phyloP scores from a whole-genome alignment of 2,797 vertebrate species.

The Acipenser oxyrinchus region DNA sequence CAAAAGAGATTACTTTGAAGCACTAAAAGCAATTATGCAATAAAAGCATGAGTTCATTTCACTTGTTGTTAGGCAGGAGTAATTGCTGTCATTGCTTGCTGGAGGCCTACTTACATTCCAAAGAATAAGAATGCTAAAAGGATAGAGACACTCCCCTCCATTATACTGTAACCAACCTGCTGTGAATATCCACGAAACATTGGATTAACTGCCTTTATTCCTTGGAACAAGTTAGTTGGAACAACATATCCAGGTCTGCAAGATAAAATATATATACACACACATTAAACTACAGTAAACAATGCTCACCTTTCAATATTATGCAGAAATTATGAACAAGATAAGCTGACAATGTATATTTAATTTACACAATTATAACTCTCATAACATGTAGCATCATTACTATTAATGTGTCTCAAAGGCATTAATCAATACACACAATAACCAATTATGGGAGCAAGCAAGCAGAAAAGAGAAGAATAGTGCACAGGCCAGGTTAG shows the following conservation, averaged over 20 bases:
- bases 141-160: background rate
- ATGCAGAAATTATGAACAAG: background rate
- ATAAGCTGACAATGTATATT: too few relatives aligned
- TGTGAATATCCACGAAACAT: slow-evolving; percentile 95
- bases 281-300: slow-evolving; percentile 18
- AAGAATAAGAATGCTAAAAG: slow-evolving; percentile 27
- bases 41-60: slow-evolving; percentile 8
- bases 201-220: slow-evolving; percentile 95
- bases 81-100: slow-evolving; percentile 26
- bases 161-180: slow-evolving; percentile 62
- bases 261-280: slow-evolving; percentile 17
- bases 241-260: slow-evolving; percentile 87
- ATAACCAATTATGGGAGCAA: background rate
- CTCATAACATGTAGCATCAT: too few relatives aligned
- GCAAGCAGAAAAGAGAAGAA: too few relatives aligned
- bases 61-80: slow-evolving; percentile 1
- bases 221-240: slow-evolving; percentile 95
- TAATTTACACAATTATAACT: too few relatives aligned
- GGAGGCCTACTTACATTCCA: slow-evolving; percentile 26
- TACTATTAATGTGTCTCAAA: too few relatives aligned
- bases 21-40: slow-evolving; percentile 8
- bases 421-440: too few relatives aligned
- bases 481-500: too few relatives aligned
- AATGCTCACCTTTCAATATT: background rate
- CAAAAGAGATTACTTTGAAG: background rate